Evolutionary conservation across 2,113 vertebrate genomes (phyloP).

Genomic region (Nothobranchius kuhntae): DNA sequence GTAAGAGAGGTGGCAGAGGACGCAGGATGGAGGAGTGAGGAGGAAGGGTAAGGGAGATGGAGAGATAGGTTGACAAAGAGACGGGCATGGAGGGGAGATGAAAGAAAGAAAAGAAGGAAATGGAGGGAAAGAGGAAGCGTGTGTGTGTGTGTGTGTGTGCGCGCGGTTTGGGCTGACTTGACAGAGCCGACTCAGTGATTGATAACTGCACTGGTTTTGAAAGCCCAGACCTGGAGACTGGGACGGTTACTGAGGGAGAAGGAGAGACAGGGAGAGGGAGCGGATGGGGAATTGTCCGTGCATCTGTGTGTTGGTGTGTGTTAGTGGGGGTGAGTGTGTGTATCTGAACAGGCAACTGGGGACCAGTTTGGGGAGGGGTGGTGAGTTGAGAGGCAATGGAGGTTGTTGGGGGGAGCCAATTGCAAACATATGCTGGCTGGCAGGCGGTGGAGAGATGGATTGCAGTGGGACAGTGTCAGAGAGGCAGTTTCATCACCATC

Average conservation of each 20-base stretch:
- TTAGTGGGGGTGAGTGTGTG: constrained; percentile 16
- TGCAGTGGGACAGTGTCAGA: constrained; percentile 96
- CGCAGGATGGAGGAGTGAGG: constrained; percentile 28
- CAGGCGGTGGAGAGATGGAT: constrained; percentile 98
- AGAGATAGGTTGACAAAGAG: constrained; percentile 41
- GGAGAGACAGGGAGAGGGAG: constrained; percentile 42
- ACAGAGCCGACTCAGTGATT: constrained; percentile 92
- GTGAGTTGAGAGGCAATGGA: constrained; percentile 65
- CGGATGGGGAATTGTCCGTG: constrained; percentile 27
- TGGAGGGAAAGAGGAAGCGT: constrained; percentile 18
- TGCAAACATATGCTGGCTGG: constrained; percentile 98
- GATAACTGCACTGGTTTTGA: constrained; percentile 95
- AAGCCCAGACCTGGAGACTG: constrained; percentile 91
- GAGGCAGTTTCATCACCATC: constrained; percentile 96
- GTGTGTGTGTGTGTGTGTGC: constrained; percentile 23
- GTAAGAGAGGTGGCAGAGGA: constrained; percentile 83
- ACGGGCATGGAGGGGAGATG: constrained; percentile 23
- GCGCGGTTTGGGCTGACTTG: constrained; percentile 87
- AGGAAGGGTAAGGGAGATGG: constrained; percentile 8
- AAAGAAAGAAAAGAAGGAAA: constrained; percentile 16
- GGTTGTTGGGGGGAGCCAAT: constrained; percentile 87
- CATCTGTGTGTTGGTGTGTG: constrained; percentile 14
- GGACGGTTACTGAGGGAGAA: constrained; percentile 87
- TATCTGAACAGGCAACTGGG: constrained; percentile 62
- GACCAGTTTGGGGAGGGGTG: constrained; percentile 46